phyloP scores from a whole-genome alignment of 2,113 vertebrate species.

The Nicator chloris region DNA sequence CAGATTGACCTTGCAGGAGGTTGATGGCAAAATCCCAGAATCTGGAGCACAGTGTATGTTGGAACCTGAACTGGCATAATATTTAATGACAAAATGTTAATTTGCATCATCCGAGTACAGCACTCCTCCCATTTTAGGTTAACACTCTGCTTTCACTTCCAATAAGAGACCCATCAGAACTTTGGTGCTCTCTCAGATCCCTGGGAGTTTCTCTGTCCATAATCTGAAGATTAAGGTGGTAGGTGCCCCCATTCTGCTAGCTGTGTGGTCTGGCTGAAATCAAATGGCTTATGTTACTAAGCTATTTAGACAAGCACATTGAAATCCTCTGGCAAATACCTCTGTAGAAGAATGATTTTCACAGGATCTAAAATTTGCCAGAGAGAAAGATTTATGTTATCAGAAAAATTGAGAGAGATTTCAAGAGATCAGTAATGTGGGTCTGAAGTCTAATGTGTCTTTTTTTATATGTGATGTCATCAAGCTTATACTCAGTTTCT shows the following conservation, averaged over 20 bases:
- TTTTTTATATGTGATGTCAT: not conserved
- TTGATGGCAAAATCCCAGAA: not conserved
- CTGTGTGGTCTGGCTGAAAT: not conserved
- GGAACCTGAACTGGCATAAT: not conserved
- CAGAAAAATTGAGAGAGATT: not conserved
- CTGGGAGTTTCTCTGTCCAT: not conserved
- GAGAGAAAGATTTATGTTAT: not conserved
- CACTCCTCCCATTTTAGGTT: not conserved
- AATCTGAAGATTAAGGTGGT: not conserved
- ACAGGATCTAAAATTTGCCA: not conserved
- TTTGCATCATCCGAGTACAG: accelerated
- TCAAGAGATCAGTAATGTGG: not conserved
- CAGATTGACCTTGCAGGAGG: not conserved
- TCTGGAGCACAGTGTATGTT: not conserved
- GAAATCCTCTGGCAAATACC: not conserved
- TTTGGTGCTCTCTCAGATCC: no score
- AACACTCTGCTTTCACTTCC: not conserved
- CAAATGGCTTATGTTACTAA: accelerated
- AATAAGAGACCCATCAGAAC: not conserved
- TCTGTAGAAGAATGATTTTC: not conserved
- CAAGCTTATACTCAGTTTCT: not conserved
- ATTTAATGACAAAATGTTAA: not conserved
- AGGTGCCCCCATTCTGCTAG: accelerated
- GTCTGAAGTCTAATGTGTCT: not conserved
- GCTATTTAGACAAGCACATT: not conserved